Conservation (phyloP, 2,113 vertebrate genomes). For the Ptyas mucosa region DNA sequence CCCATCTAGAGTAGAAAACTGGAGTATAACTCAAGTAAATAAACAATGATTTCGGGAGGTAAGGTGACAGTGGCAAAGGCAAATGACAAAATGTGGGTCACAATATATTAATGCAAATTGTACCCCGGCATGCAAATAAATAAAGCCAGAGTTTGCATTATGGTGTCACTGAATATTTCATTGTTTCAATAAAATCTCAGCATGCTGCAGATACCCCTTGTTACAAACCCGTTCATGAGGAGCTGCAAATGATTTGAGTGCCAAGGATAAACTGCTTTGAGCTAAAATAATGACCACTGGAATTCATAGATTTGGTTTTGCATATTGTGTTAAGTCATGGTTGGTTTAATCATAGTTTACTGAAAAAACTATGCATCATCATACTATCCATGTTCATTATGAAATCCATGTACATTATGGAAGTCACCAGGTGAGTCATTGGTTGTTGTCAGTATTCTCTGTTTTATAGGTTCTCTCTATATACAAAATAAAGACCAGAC, state of each 20-base stretch:
- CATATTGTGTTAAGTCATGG: background rate
- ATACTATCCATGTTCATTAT: background rate
- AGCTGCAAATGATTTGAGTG: background rate
- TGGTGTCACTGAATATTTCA: background rate
- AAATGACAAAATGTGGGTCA: background rate
- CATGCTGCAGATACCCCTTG: background rate
- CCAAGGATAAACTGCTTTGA: background rate
- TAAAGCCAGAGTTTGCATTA: background rate
- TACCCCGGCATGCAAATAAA: background rate
- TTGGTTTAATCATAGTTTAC: background rate
- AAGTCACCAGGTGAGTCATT: background rate
- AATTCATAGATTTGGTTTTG: background rate
- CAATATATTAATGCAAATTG: background rate
- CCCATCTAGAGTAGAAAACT: background rate
- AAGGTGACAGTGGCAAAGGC: background rate
- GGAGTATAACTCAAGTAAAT: background rate
- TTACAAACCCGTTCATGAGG: background rate
- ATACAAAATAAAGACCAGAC: background rate
- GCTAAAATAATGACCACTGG: background rate
- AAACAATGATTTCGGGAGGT: background rate
- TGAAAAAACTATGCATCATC: background rate
- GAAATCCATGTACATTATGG: background rate
- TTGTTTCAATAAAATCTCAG: background rate
- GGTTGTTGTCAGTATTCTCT: background rate
- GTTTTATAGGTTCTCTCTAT: too few species aligned